These are phyloP conservation scores for Melolontha melolontha DNA, from an alignment of 2,888 invertebrate species.

Conservation along the genomic window DNA sequence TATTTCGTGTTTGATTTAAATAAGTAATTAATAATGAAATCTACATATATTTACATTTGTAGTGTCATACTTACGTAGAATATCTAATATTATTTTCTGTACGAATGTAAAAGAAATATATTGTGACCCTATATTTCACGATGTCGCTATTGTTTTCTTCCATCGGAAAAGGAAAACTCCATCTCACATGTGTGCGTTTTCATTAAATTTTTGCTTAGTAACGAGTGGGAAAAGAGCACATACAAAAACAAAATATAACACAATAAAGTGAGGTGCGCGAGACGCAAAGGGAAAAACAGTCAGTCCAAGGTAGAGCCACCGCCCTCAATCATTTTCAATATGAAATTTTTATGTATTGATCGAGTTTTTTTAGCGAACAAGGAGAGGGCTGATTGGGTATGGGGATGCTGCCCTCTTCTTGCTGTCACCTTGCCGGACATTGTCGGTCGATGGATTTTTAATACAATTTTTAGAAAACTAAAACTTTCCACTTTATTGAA, in stretches of 20 bases:
- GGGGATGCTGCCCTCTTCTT: constrained; percentile 51
- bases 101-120: too few species aligned
- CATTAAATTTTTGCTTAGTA: constrained; percentile 39
- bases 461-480: constrained; percentile 56
- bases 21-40: too few species aligned
- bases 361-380: constrained; percentile 63
- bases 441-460: constrained; percentile 61
- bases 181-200: constrained; percentile 25
- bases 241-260: constrained; percentile 35
- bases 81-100: too few species aligned
- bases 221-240: constrained; percentile 27
- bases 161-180: constrained; percentile 12
- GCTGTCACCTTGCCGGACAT: constrained; percentile 63
- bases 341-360: constrained; percentile 69
- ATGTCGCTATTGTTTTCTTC: constrained; percentile 2
- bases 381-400: constrained; percentile 59
- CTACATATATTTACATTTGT: too few species aligned
- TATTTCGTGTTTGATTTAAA: too few species aligned
- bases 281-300: constrained; percentile 40
- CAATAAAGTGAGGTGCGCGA: constrained; percentile 27
- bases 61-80: too few species aligned
- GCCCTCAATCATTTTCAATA: constrained; percentile 68
- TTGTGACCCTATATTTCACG: not conserved
- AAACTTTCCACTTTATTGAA: constrained; percentile 42
- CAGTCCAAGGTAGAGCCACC: constrained; percentile 55